phyloP scores from a whole-genome alignment of 2,888 invertebrate genomes.

The Melikaiella ostensackeni region DNA sequence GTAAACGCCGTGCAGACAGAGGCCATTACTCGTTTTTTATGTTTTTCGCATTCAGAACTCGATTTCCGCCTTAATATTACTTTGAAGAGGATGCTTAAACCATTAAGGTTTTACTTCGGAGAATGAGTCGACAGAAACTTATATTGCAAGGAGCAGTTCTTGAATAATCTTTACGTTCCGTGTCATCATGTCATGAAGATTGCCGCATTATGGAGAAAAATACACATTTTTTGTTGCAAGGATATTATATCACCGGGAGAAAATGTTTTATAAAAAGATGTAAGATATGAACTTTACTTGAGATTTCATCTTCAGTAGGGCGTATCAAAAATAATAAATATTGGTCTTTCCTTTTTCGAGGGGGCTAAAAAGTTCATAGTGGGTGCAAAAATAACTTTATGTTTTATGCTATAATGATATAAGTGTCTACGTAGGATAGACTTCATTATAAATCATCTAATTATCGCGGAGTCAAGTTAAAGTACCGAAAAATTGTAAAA shows the following conservation, averaged over 20 bases:
- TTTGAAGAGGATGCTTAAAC: background rate
- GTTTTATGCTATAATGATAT: too few species aligned
- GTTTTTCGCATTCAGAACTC: background rate
- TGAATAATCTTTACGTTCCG: background rate
- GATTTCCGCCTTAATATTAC: background rate
- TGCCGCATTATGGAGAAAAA: background rate
- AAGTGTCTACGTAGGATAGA: too few species aligned
- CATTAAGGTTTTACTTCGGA: background rate
- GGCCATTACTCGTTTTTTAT: background rate
- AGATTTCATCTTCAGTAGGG: background rate
- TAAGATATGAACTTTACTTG: background rate
- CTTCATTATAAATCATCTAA: too few species aligned
- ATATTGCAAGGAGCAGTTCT: background rate
- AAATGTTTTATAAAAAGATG: background rate
- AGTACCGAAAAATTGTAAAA: too few species aligned
- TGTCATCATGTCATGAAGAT: background rate
- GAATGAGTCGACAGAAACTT: background rate
- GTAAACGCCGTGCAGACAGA: background rate
- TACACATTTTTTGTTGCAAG: background rate
- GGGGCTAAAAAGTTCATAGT: too few species aligned
- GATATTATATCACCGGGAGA: background rate
- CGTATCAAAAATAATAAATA: too few species aligned
- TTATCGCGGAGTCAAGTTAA: too few species aligned
- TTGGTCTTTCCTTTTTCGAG: too few species aligned
- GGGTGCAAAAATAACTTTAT: too few species aligned